A percentile compares a stretch with the other conserved stretches of the same genome.
Conservation (phyloP, 2,113 vertebrate genomes). For the Brienomyrus longianalis region DNA sequence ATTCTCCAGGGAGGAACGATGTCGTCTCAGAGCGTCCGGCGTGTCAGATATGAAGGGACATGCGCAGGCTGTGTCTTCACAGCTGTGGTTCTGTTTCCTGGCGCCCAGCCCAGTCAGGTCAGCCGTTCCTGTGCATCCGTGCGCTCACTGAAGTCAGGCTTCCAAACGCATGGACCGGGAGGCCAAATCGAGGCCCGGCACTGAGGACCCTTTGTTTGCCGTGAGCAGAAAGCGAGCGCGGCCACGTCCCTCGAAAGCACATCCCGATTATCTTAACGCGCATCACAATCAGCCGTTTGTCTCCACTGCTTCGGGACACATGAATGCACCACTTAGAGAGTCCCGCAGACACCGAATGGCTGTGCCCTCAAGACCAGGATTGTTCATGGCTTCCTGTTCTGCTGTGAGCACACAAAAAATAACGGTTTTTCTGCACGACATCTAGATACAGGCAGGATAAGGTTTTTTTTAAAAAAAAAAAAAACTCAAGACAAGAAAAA, state of each 20-base stretch:
- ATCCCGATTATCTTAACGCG: slow-evolving; percentile 7
- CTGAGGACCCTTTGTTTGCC: slow-evolving; percentile 2
- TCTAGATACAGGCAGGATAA: not conserved
- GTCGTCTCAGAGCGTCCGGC: not conserved
- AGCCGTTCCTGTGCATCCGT: not conserved
- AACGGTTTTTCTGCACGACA: not conserved
- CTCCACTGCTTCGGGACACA: not conserved
- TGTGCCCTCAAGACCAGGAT: not conserved
- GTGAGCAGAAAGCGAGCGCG: not conserved
- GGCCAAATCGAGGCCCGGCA: not conserved
- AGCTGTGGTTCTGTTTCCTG: not conserved
- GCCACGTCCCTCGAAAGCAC: slow-evolving; percentile 5
- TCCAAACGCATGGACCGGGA: not conserved
- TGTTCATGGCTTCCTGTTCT: not conserved
- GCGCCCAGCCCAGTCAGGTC: not conserved
- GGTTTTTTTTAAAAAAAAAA: not conserved
- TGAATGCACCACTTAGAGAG: not conserved
- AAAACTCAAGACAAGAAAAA: not conserved
- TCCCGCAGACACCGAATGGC: not conserved
- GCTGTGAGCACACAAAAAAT: not conserved
- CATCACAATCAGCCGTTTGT: slow-evolving; percentile 2
- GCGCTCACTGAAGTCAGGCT: not conserved
- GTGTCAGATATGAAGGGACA: not conserved
- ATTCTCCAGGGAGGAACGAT: not conserved
- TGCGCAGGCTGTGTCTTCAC: not conserved